Conservation (phyloP, 2,797 vertebrate genomes). For the Anguilla marmorata region DNA sequence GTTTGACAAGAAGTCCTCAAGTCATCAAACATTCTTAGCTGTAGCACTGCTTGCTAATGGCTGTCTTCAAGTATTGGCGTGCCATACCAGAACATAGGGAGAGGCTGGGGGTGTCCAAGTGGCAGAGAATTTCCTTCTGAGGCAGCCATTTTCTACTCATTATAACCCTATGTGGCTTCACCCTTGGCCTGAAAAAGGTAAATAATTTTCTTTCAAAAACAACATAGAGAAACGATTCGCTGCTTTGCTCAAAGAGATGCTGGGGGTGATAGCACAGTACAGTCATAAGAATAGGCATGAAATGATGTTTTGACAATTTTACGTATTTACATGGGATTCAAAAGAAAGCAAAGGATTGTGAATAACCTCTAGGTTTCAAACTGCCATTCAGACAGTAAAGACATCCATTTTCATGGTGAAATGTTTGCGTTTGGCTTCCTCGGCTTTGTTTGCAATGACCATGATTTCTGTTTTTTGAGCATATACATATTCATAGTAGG, state of each 20-base stretch:
- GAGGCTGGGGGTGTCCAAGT: not conserved
- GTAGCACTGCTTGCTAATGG: not conserved
- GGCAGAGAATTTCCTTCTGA: no score
- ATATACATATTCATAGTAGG: not conserved
- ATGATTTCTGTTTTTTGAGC: not conserved
- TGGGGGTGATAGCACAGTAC: not conserved
- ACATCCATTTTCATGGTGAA: not conserved
- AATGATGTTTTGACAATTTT: not conserved
- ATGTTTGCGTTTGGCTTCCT: not conserved
- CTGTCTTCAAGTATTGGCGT: not conserved
- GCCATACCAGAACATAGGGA: not conserved
- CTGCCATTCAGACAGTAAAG: not conserved
- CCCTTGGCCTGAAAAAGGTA: not conserved
- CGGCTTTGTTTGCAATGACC: not conserved
- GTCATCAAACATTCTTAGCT: not conserved
- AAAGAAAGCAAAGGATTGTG: not conserved
- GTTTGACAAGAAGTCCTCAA: not conserved
- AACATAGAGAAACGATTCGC: not conserved
- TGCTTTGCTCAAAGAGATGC: not conserved
- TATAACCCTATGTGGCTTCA: not conserved
- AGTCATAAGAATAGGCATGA: not conserved
- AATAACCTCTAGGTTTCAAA: not conserved
- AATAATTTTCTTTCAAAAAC: constrained; percentile 18
- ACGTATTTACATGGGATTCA: not conserved
- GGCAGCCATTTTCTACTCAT: constrained; percentile 2